Percentiles rank a stretch among this genome's conserved stretches.
Evolutionary conservation across 2,888 invertebrate genomes (phyloP).

Genomic region (Philereme vetulata): DNA sequence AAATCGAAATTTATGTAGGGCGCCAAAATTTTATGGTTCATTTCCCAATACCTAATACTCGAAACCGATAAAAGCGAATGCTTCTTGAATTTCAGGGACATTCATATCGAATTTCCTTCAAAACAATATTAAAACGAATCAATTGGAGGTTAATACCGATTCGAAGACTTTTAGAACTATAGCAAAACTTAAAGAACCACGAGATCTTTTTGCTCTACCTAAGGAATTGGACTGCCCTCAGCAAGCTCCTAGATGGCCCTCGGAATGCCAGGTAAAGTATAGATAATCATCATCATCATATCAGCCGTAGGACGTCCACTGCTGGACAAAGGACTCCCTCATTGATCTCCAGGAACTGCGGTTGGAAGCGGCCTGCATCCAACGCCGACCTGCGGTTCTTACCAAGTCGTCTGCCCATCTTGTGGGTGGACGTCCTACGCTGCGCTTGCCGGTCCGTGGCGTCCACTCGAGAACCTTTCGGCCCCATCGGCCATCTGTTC

Average conservation of each 20-base stretch:
- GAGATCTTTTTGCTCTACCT: slow-evolving; percentile 88
- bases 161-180: slow-evolving; percentile 85
- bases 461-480: too few relatives aligned
- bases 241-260: slow-evolving; percentile 93
- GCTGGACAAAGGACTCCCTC: too few relatives aligned
- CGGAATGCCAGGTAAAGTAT: slow-evolving; percentile 91
- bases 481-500: too few relatives aligned
- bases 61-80: slow-evolving; percentile 16
- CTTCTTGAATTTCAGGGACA: slow-evolving; percentile 66
- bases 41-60: slow-evolving; percentile 8
- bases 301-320: too few relatives aligned
- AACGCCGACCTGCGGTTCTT: too few relatives aligned
- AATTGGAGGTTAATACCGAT: slow-evolving; percentile 87
- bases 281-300: too few relatives aligned
- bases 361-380: too few relatives aligned
- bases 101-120: slow-evolving; percentile 86
- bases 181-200: slow-evolving; percentile 87
- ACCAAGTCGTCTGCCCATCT: too few relatives aligned
- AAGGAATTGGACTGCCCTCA: slow-evolving; percentile 88
- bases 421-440: too few relatives aligned
- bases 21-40: slow-evolving; percentile 17
- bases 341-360: too few relatives aligned
- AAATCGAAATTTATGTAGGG: slow-evolving; percentile 25
- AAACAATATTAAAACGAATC: slow-evolving; percentile 87
- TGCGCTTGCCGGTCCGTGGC: too few relatives aligned